A percentile compares a stretch with the other conserved stretches of the same genome.
These are phyloP conservation scores for Callorhinus ursinus DNA, from an alignment of 2,113 vertebrate species.

Conservation along the genomic window DNA sequence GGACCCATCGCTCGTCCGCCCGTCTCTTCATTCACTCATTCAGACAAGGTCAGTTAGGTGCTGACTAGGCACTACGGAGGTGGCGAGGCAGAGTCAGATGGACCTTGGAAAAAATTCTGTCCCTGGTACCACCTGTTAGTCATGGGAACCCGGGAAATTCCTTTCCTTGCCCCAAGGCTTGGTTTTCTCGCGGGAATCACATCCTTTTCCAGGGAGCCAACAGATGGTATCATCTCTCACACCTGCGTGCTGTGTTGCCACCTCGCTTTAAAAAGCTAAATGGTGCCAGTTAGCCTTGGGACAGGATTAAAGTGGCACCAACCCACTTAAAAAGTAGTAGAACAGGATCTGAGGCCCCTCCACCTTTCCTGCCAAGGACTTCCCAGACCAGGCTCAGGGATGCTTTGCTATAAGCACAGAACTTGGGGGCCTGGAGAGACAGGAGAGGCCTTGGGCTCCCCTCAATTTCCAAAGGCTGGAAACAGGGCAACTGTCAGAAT, in stretches of 20 bases:
- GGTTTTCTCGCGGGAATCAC: background rate
- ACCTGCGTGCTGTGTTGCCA: background rate
- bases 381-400: background rate
- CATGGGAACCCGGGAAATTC: background rate
- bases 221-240: background rate
- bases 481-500: background rate
- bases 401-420: background rate
- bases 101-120: background rate
- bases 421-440: no score
- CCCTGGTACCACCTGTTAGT: background rate
- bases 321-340: background rate
- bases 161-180: background rate
- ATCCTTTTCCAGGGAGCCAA: background rate
- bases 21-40: background rate
- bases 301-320: background rate
- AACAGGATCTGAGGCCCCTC: background rate
- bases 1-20: background rate
- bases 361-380: background rate
- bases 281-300: background rate
- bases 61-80: background rate
- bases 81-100: background rate
- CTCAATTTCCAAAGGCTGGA: background rate
- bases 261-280: background rate
- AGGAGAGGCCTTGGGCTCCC: background rate
- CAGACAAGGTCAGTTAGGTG: background rate